phyloP scores from a whole-genome alignment of 2,113 vertebrate species.

The Laticauda colubrina region DNA sequence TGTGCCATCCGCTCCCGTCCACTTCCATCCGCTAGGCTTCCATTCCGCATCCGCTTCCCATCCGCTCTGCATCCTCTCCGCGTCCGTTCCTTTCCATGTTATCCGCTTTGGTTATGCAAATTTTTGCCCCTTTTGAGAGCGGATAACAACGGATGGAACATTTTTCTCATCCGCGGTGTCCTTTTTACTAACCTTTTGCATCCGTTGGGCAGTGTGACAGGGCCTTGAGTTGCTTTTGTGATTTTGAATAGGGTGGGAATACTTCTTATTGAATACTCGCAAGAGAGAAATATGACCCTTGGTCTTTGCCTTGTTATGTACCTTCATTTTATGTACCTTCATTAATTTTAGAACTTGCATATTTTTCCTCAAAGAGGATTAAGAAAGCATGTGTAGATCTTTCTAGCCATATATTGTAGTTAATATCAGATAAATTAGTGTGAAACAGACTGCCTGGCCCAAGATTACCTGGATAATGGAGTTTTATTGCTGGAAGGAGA shows the following conservation, averaged over 20 bases:
- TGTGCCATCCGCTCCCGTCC: too few relatives aligned
- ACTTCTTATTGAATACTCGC: background rate
- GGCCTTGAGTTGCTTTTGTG: background rate
- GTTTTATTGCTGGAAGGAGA: background rate
- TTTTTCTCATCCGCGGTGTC: too few relatives aligned
- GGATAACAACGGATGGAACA: too few relatives aligned
- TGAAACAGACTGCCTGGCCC: background rate
- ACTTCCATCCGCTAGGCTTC: too few relatives aligned
- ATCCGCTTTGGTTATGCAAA: too few relatives aligned
- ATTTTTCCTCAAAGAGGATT: background rate
- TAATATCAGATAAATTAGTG: background rate
- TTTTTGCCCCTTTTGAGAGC: too few relatives aligned
- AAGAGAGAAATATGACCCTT: constrained; percentile 12
- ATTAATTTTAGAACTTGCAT: background rate
- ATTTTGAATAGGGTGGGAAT: background rate
- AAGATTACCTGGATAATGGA: background rate
- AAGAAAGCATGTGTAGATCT: background rate
- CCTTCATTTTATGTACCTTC: background rate
- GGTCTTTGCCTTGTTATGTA: background rate
- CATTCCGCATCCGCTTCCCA: too few relatives aligned
- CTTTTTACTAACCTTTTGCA: too few relatives aligned
- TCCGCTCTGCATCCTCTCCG: too few relatives aligned
- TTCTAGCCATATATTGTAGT: background rate
- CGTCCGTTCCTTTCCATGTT: too few relatives aligned
- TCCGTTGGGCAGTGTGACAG: too few relatives aligned